Base-by-base conservation (phyloP, 2,797 vertebrate species). In the Enteromius afrohamiltoni region DNA sequence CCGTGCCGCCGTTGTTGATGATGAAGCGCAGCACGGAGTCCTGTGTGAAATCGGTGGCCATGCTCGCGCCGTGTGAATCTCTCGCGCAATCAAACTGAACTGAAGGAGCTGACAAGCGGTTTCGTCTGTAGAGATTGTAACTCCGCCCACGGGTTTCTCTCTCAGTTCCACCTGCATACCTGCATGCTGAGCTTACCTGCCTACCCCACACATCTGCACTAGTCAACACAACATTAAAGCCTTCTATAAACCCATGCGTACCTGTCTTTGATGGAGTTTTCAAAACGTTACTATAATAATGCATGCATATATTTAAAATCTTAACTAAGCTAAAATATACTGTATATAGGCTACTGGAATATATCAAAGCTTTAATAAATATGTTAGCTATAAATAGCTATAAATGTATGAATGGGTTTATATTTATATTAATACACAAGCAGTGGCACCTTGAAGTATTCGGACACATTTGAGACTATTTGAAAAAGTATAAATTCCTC, bases 1-100 rank as follows among this genome's bases (percentile, higher is more conserved):
- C 97, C 13, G 92, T 91, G 0, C 97, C 97, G 0, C 96, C 96
- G 3, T 90, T 87, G 77, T 83, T 91, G 91, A 92, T 94, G 6
- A 99, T 93, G 75, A 97, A 99, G 9, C 92, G 89, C 83, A 99
- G 85, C 16, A 99, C 94, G 19, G 95, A 89, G 89, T 97, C 97
- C 90, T 97, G 97, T 4, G 94, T 96, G 76, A 99, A 90, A 64
- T 95, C 95, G 19, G 90, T 86, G 34, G 96, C 96, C 98, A 99
- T 97, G 76, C 0, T 85, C 21, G 19, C 60, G 16, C n/a, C 40
- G 60, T 42, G 65, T 49, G 75, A 73, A 31, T 69, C 71, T 37
- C 74, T 42, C 23, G 47, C 21, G 49, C 23, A 14, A 58, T 91
- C 84, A 74, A 42, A 85, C 83, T 68, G 58, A 45, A 81, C 71